These are phyloP conservation scores for Aphelenchoides besseyi DNA, from an alignment of 1,140 invertebrate genomes.

Conservation along the genomic window DNA sequence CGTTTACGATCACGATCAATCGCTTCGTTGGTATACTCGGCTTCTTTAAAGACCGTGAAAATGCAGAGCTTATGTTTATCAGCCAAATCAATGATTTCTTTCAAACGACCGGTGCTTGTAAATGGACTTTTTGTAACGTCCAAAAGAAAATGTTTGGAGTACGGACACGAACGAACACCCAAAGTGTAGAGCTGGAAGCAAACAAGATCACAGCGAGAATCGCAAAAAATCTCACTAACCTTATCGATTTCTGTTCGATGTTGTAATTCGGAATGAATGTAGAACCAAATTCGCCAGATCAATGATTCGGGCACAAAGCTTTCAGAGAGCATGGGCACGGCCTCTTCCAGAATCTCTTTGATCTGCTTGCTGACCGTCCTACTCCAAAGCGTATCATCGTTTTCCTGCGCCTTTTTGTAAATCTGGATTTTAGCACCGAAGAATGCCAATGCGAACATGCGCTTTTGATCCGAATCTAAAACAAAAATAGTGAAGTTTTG, in stretches of 20 bases:
- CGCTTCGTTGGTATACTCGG: neutral
- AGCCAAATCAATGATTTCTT: conserved; percentile 7
- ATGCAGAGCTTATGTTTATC: neutral
- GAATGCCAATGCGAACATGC: neutral
- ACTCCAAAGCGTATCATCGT: neutral
- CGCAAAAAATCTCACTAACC: neutral
- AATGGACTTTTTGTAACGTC: conserved; percentile 12
- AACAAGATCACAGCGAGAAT: neutral
- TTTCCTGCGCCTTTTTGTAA: neutral
- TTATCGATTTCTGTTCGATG: neutral
- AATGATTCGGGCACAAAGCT: neutral
- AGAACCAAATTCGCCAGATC: conserved; percentile 7
- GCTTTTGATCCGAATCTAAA: neutral
- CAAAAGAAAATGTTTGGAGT: conserved; percentile 11
- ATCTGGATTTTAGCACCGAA: neutral
- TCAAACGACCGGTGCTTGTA: neutral
- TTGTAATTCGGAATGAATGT: neutral
- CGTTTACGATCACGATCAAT: neutral
- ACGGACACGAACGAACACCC: conserved; percentile 4
- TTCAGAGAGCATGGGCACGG: neutral
- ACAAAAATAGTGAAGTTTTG: neutral
- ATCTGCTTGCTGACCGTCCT: neutral
- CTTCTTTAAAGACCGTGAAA: conserved; percentile 2
- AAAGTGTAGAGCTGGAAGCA: conserved; percentile 14
- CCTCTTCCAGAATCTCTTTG: conserved; percentile 2